A percentile compares a stretch with the other conserved stretches of the same genome.
These are phyloP conservation scores for Centropus unirufus DNA, from an alignment of 2,113 vertebrate genomes.

Conservation along the genomic window DNA sequence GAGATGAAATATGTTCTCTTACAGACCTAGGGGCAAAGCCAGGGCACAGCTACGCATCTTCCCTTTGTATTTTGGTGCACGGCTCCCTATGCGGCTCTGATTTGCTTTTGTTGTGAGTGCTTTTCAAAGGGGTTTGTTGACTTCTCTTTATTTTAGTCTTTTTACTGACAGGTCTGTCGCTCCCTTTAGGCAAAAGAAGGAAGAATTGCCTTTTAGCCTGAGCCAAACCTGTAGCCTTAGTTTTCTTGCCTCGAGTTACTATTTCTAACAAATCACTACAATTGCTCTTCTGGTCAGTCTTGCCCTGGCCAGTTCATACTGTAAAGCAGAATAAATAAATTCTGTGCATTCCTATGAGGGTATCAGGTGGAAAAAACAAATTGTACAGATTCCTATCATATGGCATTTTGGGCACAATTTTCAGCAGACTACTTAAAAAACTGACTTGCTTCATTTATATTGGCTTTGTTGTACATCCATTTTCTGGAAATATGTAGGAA, in stretches of 20 bases:
- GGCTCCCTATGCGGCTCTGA: not conserved
- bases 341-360: not conserved
- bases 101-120: not conserved
- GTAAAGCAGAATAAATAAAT: not conserved
- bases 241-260: not conserved
- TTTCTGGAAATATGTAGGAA: not conserved
- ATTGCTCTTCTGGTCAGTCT: not conserved
- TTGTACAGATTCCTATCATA: not conserved
- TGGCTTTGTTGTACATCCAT: not conserved
- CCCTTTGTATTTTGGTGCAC: not conserved
- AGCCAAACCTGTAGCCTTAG: not conserved
- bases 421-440: not conserved
- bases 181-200: not conserved
- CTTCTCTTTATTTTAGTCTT: not conserved
- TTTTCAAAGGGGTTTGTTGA: not conserved
- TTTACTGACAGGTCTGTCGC: not conserved
- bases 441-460: not conserved
- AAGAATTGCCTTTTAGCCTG: not conserved
- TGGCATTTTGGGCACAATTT: not conserved
- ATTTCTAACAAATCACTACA: not conserved
- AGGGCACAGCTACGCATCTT: not conserved
- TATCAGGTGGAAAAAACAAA: not conserved
- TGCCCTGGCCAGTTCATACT: not conserved
- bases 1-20: not conserved
- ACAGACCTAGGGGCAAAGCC: not conserved